Percentiles rank a stretch among this genome's conserved stretches.
Conservation (phyloP, 2,113 vertebrate genomes). For the Manacus vitellinus region DNA sequence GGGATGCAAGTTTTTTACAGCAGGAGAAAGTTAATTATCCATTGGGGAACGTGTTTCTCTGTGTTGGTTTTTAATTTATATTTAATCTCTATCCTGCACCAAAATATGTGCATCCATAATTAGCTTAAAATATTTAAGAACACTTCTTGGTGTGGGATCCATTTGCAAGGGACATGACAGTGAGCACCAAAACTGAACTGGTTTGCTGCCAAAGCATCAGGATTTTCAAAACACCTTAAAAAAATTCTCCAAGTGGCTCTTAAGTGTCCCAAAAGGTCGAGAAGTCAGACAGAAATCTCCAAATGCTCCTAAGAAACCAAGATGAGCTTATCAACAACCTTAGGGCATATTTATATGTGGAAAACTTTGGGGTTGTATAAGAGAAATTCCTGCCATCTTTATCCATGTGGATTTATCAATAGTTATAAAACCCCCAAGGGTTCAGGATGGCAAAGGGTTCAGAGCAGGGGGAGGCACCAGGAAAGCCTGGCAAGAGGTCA, state of each 20-base stretch:
- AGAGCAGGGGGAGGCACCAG: background rate
- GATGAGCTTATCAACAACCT: background rate
- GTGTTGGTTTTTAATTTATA: conserved; percentile 48
- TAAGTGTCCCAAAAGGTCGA: background rate
- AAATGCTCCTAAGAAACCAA: background rate
- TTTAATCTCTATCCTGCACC: background rate
- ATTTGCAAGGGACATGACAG: background rate
- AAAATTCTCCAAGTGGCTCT: background rate
- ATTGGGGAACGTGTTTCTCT: background rate
- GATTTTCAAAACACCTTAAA: background rate
- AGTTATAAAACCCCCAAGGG: background rate
- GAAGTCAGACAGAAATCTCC: background rate
- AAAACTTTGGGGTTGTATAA: background rate
- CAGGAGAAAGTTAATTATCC: background rate
- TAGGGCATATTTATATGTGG: too few relatives aligned
- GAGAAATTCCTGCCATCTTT: background rate
- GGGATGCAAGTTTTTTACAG: background rate
- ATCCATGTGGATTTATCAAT: background rate
- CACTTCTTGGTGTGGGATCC: background rate
- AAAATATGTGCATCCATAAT: background rate
- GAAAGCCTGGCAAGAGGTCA: background rate
- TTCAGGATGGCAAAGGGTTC: background rate
- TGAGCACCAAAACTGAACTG: background rate
- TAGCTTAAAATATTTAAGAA: conserved; percentile 45
- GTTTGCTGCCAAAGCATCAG: background rate